phyloP scores from a whole-genome alignment of 1,140 invertebrate species.

The Bactericera cockerelli region DNA sequence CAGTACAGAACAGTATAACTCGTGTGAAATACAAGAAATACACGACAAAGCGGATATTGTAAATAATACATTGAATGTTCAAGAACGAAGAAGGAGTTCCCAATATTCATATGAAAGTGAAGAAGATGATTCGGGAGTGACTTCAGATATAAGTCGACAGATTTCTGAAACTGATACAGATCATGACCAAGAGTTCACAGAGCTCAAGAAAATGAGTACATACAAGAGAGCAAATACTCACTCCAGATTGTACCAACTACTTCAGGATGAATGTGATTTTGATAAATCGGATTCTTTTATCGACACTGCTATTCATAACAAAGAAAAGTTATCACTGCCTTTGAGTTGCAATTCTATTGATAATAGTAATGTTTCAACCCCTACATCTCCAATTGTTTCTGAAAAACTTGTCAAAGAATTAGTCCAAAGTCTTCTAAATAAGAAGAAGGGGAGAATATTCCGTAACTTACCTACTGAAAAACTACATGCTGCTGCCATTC shows the following conservation, averaged over 20 bases:
- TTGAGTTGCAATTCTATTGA: constrained; percentile 18
- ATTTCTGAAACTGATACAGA: constrained; percentile 50
- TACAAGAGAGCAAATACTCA: constrained; percentile 55
- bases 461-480: constrained; percentile 37
- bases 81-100: background rate
- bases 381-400: constrained; percentile 34
- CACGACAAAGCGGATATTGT: background rate
- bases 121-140: constrained; percentile 54
- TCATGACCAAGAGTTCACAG: constrained; percentile 36
- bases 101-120: constrained; percentile 25
- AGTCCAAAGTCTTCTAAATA: constrained; percentile 36
- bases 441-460: constrained; percentile 35
- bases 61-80: background rate
- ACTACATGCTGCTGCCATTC: constrained; percentile 36
- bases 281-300: constrained; percentile 27
- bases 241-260: constrained; percentile 47
- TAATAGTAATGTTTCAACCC: constrained; percentile 31
- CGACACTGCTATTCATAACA: constrained; percentile 22
- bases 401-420: constrained; percentile 39
- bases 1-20: background rate
- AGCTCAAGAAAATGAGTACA: constrained; percentile 36
- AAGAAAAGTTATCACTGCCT: constrained; percentile 28
- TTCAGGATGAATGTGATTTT: constrained; percentile 38
- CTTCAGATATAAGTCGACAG: constrained; percentile 48
- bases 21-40: background rate